These are phyloP conservation scores for Anguilla megastoma DNA, from an alignment of 2,797 vertebrate species.

Conservation along the genomic window DNA sequence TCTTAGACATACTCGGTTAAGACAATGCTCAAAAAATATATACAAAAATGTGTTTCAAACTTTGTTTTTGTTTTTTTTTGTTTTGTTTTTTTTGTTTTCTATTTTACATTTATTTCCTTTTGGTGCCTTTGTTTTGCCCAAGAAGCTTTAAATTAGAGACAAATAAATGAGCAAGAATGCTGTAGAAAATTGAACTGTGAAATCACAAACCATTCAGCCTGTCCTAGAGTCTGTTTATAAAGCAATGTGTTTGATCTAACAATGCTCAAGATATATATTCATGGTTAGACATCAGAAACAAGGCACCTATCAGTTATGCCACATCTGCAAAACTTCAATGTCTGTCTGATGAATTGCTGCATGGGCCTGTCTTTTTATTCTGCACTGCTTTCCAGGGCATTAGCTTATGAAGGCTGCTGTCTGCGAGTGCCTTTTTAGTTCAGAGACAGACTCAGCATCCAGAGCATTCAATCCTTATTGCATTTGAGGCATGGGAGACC, in stretches of 20 bases:
- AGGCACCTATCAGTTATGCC: not conserved
- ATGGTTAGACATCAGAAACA: constrained; percentile 2
- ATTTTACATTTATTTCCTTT: not conserved
- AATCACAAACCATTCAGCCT: not conserved
- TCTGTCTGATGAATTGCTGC: not conserved
- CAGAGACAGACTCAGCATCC: not conserved
- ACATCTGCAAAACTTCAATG: constrained; percentile 5
- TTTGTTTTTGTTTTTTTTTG: too few relatives aligned
- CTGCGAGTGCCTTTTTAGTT: constrained; percentile 13
- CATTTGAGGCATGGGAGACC: constrained; percentile 38
- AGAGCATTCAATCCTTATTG: constrained; percentile 28
- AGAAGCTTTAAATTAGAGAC: not conserved
- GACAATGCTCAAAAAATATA: too few relatives aligned
- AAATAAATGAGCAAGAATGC: not conserved
- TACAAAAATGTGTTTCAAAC: too few relatives aligned
- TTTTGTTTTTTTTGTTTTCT: not conserved
- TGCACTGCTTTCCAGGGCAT: constrained; percentile 14
- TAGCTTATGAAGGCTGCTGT: constrained; percentile 25
- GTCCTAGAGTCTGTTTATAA: not conserved
- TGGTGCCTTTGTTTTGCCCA: too few relatives aligned
- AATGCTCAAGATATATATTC: not conserved
- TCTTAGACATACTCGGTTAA: too few relatives aligned
- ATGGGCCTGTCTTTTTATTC: constrained; percentile 1
- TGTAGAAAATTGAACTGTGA: not conserved
- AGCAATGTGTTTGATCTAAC: not conserved